These are phyloP conservation scores for Crotalus viridis DNA, from an alignment of 2,113 vertebrate species.

Conservation along the genomic window DNA sequence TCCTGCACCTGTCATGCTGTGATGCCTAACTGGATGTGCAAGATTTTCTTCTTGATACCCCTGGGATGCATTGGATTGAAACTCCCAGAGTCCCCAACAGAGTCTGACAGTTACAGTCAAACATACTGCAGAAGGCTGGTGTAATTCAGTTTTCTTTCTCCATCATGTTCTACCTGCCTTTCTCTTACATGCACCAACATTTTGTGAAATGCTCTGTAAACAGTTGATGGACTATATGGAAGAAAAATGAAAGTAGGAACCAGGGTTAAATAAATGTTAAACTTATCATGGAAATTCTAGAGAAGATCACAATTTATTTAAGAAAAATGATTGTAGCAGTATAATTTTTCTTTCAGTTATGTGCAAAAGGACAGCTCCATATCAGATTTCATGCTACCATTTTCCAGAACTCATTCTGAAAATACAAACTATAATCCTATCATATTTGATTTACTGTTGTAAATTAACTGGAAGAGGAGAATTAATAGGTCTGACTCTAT, in stretches of 20 bases:
- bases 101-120: not conserved
- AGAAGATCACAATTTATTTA: not conserved
- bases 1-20: too few species aligned
- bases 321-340: not conserved
- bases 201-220: not conserved
- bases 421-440: not conserved
- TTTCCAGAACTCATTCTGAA: slow-evolving; percentile 5
- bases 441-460: not conserved
- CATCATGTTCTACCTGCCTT: not conserved
- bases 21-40: not conserved
- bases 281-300: not conserved
- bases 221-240: not conserved
- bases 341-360: not conserved
- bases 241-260: not conserved
- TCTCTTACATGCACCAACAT: not conserved
- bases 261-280: not conserved
- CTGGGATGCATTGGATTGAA: not conserved
- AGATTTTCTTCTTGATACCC: not conserved
- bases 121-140: not conserved
- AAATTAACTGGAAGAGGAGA: not conserved
- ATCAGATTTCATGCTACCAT: not conserved
- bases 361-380: not conserved
- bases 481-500: not conserved
- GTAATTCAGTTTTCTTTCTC: not conserved
- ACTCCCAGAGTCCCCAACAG: not conserved